Evolutionary conservation across 1,140 invertebrate species (phyloP), one percentile per base, ranked within the genome.

Genomic region (Agrilus planipennis): DNA sequence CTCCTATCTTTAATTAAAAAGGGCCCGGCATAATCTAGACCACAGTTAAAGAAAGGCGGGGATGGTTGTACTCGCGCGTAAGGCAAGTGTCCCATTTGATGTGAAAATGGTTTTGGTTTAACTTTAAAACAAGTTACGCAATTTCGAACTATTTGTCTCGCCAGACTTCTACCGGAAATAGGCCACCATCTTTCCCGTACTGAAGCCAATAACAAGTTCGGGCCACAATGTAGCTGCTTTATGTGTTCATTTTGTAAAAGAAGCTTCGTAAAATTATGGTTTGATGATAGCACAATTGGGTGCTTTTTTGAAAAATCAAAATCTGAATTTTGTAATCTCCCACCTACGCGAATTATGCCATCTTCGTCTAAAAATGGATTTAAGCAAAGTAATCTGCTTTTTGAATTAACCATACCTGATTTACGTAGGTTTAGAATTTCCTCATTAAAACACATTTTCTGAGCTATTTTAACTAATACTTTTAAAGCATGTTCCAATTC

Each of bases 111-210:
- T n/a, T n/a, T n/a, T n/a, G n/a, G n/a, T n/a, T n/a, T n/a, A n/a
- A n/a, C n/a, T n/a, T n/a, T n/a, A 30, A 30, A 30, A 30, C 28
- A 30, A 6, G 15, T 30, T 7, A 30, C 12, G n/a, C 28, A 30
- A 12, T 30, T 30, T 7, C 4, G 4, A 12, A 30, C 15, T 5
- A 30, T 12, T 12, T 4, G 5, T n/a, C 15, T 30, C 15, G 15
- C 15, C 4, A 30, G 4, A 30, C 4, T 30, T 30, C 15, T 30
- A 4, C 6, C 28, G 15, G 28, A 30, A 6, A 30, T 5, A 12
- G 28, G 28, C 28, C 28, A 30, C 11, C 15, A 30, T 30, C 15
- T 4, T 15, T 7, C 4, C 5, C 28, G 4, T n/a, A 30, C 15
- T 6, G 4, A 6, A 7, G 28, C 28, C 12, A 30, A 30, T 4